Conservation (phyloP, 1,140 invertebrate species). For the Samia ricini region DNA sequence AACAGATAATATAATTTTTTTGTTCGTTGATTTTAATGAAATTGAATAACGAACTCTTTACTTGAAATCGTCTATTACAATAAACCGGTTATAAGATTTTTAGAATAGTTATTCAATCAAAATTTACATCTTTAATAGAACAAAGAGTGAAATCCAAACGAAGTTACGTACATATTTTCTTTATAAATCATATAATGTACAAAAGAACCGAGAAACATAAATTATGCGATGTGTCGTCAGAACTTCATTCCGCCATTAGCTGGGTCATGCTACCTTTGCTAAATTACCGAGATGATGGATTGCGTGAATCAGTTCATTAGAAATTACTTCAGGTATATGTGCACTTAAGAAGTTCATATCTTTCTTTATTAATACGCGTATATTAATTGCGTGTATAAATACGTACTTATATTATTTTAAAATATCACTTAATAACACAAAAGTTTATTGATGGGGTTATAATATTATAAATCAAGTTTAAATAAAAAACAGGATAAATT, state of each 20-base stretch:
- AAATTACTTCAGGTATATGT: slow-evolving; percentile 19
- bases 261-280: slow-evolving; percentile 29
- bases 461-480: too few relatives aligned
- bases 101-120: background rate
- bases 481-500: too few relatives aligned
- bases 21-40: too few relatives aligned
- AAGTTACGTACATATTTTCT: background rate
- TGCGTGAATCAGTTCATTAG: slow-evolving; percentile 24
- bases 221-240: slow-evolving; percentile 19
- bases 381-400: background rate
- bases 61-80: too few relatives aligned
- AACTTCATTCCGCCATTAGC: slow-evolving; percentile 30
- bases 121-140: background rate
- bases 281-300: slow-evolving; percentile 32
- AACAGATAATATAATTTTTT: too few relatives aligned
- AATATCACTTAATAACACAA: too few relatives aligned
- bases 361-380: too few relatives aligned
- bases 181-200: background rate
- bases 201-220: slow-evolving; percentile 13
- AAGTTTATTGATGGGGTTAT: too few relatives aligned
- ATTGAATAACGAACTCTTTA: too few relatives aligned
- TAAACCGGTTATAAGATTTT: background rate
- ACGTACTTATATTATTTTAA: too few relatives aligned
- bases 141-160: background rate
- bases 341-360: slow-evolving; percentile 9